Conservation (phyloP, 2,797 vertebrate species). For the Girardinus metallicus region DNA sequence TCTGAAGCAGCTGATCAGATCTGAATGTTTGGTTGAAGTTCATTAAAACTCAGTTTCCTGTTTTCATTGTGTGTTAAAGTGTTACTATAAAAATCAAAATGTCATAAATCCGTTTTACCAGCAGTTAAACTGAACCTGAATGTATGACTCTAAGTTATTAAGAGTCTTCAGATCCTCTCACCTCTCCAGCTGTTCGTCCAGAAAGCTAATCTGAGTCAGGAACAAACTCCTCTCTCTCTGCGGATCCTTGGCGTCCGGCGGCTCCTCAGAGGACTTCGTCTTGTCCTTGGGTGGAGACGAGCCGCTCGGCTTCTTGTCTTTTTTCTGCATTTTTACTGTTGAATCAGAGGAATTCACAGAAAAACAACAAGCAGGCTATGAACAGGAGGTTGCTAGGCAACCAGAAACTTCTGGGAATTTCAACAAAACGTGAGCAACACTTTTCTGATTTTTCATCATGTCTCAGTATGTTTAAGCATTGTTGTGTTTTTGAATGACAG, state of each 20-base stretch:
- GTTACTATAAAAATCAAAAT: no score
- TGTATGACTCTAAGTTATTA: not conserved
- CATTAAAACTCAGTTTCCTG: not conserved
- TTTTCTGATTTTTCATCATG: no score
- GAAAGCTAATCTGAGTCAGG: conserved; percentile 25
- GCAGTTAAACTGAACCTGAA: not conserved
- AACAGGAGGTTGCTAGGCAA: not conserved
- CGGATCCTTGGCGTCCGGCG: not conserved
- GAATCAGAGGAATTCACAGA: not conserved
- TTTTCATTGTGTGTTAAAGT: not conserved
- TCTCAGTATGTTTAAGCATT: no score
- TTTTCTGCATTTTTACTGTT: not conserved
- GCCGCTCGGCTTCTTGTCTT: not conserved
- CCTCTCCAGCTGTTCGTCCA: conserved; percentile 39
- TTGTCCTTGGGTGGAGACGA: not conserved
- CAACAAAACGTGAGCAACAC: no score
- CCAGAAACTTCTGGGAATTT: not conserved
- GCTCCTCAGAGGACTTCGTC: not conserved
- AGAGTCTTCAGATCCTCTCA: not conserved
- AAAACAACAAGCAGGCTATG: not conserved
- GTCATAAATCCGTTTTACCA: not conserved
- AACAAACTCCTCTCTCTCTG: conserved; percentile 4
- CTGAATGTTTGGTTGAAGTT: not conserved
- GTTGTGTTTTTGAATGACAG: not conserved
- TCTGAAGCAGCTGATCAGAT: not conserved